Conservation (phyloP, 2,888 invertebrate genomes). For the Junonia oenone region DNA sequence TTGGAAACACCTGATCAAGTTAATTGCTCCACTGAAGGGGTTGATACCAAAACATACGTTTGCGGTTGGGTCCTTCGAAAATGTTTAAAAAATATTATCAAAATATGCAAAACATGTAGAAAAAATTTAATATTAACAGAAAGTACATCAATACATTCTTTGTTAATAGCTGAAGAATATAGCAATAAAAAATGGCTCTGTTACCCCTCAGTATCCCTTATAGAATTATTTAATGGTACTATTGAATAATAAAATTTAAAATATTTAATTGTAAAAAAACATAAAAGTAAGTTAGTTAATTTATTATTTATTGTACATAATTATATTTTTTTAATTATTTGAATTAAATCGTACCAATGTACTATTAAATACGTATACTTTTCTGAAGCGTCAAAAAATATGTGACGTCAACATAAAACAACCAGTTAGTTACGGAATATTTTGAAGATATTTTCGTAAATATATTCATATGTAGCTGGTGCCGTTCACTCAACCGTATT, state of each 20-base stretch:
- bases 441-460: slow-evolving; percentile 13
- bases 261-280: no score
- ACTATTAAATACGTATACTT: no score
- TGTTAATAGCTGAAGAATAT: no score
- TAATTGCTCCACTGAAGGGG: neutral
- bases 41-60: neutral
- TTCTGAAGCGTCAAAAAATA: no score
- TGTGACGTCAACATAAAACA: slow-evolving; percentile 5
- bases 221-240: no score
- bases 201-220: no score
- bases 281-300: no score
- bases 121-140: neutral
- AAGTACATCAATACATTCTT: neutral
- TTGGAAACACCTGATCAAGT: neutral
- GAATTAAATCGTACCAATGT: no score
- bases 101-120: slow-evolving; percentile 5
- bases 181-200: no score
- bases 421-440: slow-evolving; percentile 4
- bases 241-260: no score
- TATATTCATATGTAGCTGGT: slow-evolving; percentile 27
- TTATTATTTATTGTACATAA: no score
- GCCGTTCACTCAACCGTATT: slow-evolving; percentile 22
- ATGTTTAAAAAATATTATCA: slow-evolving; percentile 3
- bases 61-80: slow-evolving; percentile 1
- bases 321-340: no score